Evolutionary conservation across 64 coral and sea anemone species (phyloP).

Genomic region (Platygyra sinensis): DNA sequence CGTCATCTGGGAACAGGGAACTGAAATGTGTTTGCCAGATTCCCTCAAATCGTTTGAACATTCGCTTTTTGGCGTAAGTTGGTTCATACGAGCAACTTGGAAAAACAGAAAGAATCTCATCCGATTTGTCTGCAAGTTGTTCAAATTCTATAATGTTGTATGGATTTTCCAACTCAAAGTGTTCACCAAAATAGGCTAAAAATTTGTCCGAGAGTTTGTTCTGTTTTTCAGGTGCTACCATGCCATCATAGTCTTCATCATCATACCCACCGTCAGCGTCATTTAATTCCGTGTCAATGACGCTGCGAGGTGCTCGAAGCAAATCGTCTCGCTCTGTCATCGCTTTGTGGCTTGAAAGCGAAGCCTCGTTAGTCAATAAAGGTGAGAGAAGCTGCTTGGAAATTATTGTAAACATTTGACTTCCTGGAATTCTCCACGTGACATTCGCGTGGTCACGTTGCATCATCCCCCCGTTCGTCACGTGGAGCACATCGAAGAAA

Average conservation of each 20-base stretch:
- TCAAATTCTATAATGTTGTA: not conserved
- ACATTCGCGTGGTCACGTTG: slow-evolving; percentile 27
- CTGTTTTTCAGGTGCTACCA: not conserved
- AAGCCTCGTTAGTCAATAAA: not conserved
- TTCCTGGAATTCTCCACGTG: slow-evolving; percentile 31
- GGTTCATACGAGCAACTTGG: slow-evolving; percentile 32
- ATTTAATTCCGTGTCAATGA: slow-evolving; percentile 14
- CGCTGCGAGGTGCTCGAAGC: not conserved
- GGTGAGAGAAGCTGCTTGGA: not conserved
- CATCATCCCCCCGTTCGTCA: slow-evolving; percentile 43
- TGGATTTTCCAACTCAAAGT: slow-evolving; percentile 3
- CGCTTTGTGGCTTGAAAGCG: not conserved
- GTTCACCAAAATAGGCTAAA: slow-evolving; percentile 5
- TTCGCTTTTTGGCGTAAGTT: slow-evolving; percentile 19
- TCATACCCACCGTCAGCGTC: slow-evolving; percentile 3
- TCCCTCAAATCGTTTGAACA: slow-evolving; percentile 62
- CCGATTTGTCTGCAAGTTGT: not conserved
- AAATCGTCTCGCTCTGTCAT: not conserved
- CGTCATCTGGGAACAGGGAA: slow-evolving; percentile 77
- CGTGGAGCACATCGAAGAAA: slow-evolving; percentile 58
- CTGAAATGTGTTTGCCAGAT: slow-evolving; percentile 76
- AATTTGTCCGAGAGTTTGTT: not conserved
- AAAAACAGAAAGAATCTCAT: slow-evolving; percentile 14
- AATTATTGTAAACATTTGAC: not conserved
- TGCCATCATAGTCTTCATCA: slow-evolving; percentile 11